phyloP scores from a whole-genome alignment of 2,888 invertebrate species.

The Volucella zonaria region DNA sequence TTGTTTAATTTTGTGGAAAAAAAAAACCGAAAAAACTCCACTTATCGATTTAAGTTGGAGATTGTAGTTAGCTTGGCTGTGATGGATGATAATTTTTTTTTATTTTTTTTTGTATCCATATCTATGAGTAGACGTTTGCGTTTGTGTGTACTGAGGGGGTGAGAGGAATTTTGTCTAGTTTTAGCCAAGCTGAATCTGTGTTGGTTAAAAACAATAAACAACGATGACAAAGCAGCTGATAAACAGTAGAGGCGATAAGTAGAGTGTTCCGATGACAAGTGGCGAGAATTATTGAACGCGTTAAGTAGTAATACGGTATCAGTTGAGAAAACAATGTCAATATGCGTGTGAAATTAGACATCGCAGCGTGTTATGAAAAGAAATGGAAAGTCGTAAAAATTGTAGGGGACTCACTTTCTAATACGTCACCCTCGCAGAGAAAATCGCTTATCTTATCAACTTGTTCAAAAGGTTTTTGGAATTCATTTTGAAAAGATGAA shows the following conservation, averaged over 20 bases:
- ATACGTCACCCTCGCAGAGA: too few relatives aligned
- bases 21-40: background rate
- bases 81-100: background rate
- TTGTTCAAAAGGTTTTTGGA: too few relatives aligned
- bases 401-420: too few relatives aligned
- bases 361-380: too few relatives aligned
- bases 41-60: too few relatives aligned
- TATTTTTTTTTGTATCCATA: conserved; percentile 40
- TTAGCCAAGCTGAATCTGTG: conserved; percentile 8
- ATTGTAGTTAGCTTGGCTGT: background rate
- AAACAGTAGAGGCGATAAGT: conserved; percentile 27
- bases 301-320: too few relatives aligned
- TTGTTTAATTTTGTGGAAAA: background rate
- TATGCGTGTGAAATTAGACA: too few relatives aligned
- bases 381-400: too few relatives aligned
- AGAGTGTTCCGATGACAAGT: background rate
- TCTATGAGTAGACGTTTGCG: conserved; percentile 26
- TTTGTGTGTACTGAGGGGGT: conserved; percentile 24
- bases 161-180: background rate
- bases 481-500: too few relatives aligned
- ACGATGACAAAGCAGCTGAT: conserved; percentile 38
- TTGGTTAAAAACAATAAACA: conserved; percentile 26
- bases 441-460: too few relatives aligned
- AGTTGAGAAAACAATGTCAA: too few relatives aligned
- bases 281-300: too few relatives aligned